Base-by-base conservation (phyloP, 2,888 invertebrate genomes). In the Chironomus riparius region DNA sequence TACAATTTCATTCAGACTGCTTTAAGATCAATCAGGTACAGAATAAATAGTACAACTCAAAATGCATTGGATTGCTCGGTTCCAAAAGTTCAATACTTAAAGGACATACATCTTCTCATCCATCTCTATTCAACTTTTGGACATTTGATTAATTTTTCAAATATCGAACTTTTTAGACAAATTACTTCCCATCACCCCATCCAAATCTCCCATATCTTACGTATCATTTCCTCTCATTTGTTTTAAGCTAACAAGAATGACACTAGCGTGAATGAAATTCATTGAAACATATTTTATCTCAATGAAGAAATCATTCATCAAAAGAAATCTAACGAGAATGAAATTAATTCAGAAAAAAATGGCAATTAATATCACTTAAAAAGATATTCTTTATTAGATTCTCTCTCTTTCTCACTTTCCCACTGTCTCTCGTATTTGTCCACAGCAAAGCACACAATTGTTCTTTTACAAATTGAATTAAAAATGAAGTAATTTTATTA, bases 401-500 rank as follows among this genome's bases (percentile, higher is more conserved):
- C 7, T 38, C 4, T 7, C 38, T 38, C 10, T 10, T 2, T 38
- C 38, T 38, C 38, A 28, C 28, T 28, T 28, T 38, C 22, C 62
- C 65, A 24, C 15, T 56, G n/a, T 24, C 65, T 21, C 65, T 24
- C 13, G 22, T 22, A 22, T 62, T 62, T 21, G 21, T 24, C 15
- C 13, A 65, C 12, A 65, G 24, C 1, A n/a, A n/a, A n/a, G n/a
- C 62, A 24, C 65, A 65, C 47, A n/a, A 12, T 62, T 62, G 72
- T 73, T 28, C 28, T 73, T 73, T 28, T 24, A 73, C 62, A 73
- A 73, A 73, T 73, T 73, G 72, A 73, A 73, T 73, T 73, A 73
- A 73, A 61, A 24, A 28, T 28, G 15, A 38, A 61, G 13, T 73
- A 73, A 73, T 73, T 73, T 56, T 73, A 62, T 73, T 73, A 73